Evolutionary conservation across 2,113 vertebrate genomes (phyloP).

Genomic region (Engystomops pustulosus): DNA sequence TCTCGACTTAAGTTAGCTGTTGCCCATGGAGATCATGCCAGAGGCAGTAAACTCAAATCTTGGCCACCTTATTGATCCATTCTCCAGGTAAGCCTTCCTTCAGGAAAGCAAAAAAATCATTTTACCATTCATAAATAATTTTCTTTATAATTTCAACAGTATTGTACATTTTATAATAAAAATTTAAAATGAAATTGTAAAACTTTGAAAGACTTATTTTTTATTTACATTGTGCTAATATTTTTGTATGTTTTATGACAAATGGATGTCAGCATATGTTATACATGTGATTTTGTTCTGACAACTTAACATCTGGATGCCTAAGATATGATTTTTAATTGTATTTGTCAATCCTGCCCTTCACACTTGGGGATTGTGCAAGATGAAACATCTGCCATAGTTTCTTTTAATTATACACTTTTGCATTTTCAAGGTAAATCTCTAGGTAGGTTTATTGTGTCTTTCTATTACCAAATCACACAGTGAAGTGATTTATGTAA

Average conservation of each 20-base stretch:
- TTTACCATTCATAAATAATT: too few relatives aligned
- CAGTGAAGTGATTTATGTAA: slow-evolving; percentile 4
- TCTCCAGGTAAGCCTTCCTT: too few relatives aligned
- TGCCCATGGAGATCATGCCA: too few relatives aligned
- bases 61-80: too few relatives aligned
- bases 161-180: not conserved
- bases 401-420: slow-evolving; percentile 39
- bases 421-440: slow-evolving; percentile 33
- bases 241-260: slow-evolving; percentile 30
- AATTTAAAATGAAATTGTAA: not conserved
- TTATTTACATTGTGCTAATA: not conserved
- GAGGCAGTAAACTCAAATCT: too few relatives aligned
- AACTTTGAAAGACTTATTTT: too few relatives aligned
- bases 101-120: too few relatives aligned
- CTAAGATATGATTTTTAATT: slow-evolving; percentile 46
- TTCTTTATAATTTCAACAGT: not conserved
- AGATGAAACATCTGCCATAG: slow-evolving; percentile 43
- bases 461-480: not conserved
- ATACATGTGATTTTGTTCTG: slow-evolving; percentile 37
- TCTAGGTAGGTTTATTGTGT: slow-evolving; percentile 27
- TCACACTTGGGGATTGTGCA: slow-evolving; percentile 46
- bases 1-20: too few relatives aligned
- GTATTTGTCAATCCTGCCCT: slow-evolving; percentile 47
- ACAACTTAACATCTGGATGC: slow-evolving; percentile 43
- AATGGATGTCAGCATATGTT: slow-evolving; percentile 48